A percentile compares a stretch with the other conserved stretches of the same genome.
phyloP scores from a whole-genome alignment of 2,888 invertebrate species.

The Agrotis exclamationis region DNA sequence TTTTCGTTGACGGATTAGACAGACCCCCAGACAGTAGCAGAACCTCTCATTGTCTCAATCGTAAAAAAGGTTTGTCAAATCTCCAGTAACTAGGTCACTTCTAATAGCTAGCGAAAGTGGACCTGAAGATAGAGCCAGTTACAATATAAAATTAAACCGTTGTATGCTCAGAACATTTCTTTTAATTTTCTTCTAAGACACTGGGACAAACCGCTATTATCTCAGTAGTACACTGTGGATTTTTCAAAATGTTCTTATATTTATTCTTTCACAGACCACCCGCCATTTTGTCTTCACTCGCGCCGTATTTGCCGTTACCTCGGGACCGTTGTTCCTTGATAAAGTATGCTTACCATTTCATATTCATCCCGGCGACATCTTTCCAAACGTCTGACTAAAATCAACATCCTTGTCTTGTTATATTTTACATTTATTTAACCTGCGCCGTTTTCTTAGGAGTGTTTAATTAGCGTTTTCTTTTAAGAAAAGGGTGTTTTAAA shows the following conservation, averaged over 20 bases:
- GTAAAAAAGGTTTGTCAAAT: too few relatives aligned
- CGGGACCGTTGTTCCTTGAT: conserved; percentile 66
- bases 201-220: too few relatives aligned
- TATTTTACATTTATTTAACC: conserved; percentile 49
- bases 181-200: neutral
- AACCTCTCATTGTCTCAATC: too few relatives aligned
- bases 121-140: too few relatives aligned
- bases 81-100: neutral
- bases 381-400: conserved; percentile 41
- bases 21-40: too few relatives aligned
- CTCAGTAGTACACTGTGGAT: too few relatives aligned
- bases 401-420: conserved; percentile 56
- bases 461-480: conserved; percentile 44
- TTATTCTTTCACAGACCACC: neutral
- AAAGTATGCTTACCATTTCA: conserved; percentile 71
- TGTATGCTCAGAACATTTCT: neutral
- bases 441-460: conserved; percentile 17
- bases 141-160: neutral
- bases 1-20: too few relatives aligned
- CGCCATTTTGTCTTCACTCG: conserved; percentile 44
- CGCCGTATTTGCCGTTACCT: conserved; percentile 43
- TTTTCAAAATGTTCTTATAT: too few relatives aligned
- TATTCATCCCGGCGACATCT: conserved; percentile 63
- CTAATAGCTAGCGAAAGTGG: neutral
- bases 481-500: neutral